Conservation (phyloP, 2,888 invertebrate genomes). For the Dorcus parallelipipedus region DNA sequence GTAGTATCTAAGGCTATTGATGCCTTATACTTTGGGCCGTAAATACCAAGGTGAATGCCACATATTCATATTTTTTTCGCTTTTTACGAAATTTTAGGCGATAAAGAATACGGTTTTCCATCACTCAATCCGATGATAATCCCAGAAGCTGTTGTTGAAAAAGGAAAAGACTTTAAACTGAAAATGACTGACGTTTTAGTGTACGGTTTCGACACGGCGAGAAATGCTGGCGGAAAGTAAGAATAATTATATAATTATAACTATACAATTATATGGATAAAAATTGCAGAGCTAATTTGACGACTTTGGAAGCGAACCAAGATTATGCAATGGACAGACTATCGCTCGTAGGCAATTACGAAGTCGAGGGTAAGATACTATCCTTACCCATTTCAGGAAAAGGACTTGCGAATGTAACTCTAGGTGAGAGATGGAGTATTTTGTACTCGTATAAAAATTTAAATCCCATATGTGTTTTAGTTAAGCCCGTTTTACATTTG, state of each 20-base stretch:
- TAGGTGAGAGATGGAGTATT: not conserved
- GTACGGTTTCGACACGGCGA: conserved; percentile 25
- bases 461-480: not conserved
- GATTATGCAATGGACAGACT: not conserved
- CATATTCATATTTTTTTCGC: not conserved
- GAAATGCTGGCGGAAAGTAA: conserved; percentile 24
- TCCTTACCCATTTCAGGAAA: conserved; percentile 6
- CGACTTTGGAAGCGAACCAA: no score
- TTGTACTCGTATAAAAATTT: not conserved
- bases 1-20: no score
- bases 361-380: conserved; percentile 10
- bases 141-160: no score
- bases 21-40: no score
- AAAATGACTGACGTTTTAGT: conserved; percentile 16
- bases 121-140: no score
- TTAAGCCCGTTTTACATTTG: not conserved
- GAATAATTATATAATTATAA: not conserved
- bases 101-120: no score
- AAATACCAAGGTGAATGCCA: no score
- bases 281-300: not conserved
- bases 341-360: conserved; percentile 8
- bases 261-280: not conserved
- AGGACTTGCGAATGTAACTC: conserved; percentile 7
- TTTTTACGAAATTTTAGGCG: conserved; percentile 17
- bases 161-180: no score